phyloP scores from a whole-genome alignment of 1,140 invertebrate genomes.

The Monomorium pharaonis region DNA sequence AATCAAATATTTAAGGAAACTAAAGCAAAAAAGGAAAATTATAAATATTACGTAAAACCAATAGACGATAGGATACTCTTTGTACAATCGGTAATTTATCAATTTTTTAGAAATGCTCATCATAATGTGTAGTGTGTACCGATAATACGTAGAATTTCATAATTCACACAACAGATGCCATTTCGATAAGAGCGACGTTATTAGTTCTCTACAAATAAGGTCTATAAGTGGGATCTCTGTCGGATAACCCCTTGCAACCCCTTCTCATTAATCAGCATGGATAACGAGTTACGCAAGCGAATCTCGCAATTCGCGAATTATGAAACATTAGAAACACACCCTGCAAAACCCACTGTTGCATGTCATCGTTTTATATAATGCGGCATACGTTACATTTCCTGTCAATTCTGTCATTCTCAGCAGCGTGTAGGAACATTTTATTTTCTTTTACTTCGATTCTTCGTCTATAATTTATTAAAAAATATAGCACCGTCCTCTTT shows the following conservation, averaged over 20 bases:
- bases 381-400: neutral
- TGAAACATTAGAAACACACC: neutral
- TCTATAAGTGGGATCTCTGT: neutral
- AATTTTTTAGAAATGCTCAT: neutral
- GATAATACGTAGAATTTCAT: neutral
- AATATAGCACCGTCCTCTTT: neutral
- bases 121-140: neutral
- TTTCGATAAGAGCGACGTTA: neutral
- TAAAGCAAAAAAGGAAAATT: neutral
- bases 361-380: neutral
- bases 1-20: neutral
- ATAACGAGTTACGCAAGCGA: neutral
- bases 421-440: neutral
- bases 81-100: neutral
- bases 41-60: neutral
- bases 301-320: constrained; percentile 2
- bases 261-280: neutral
- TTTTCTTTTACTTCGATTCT: neutral
- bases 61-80: neutral
- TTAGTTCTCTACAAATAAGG: neutral
- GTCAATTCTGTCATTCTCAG: neutral
- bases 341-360: neutral
- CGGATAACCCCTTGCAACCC: neutral
- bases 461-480: neutral
- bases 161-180: neutral